Evolutionary conservation across 1,140 invertebrate species (phyloP).

Genomic region (Heterodera schachtii): DNA sequence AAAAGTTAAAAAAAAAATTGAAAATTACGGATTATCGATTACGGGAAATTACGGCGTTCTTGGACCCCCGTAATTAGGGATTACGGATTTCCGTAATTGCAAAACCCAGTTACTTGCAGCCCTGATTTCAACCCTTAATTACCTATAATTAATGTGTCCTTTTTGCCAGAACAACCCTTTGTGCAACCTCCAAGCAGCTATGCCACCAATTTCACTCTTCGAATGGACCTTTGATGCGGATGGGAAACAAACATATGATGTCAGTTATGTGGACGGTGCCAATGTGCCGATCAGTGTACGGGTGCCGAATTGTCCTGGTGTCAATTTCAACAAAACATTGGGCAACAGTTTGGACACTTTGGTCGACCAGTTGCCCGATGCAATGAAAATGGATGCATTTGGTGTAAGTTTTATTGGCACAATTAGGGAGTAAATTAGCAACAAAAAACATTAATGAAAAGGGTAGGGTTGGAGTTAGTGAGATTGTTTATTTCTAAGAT

Average conservation of each 20-base stretch:
- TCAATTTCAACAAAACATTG: neutral
- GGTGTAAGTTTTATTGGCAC: neutral
- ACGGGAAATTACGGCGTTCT: too few relatives aligned
- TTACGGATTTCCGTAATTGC: too few relatives aligned
- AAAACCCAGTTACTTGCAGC: too few relatives aligned
- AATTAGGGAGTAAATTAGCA: too few relatives aligned
- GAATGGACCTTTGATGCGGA: neutral
- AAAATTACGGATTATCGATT: too few relatives aligned
- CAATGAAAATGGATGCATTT: neutral
- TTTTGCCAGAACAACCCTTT: neutral
- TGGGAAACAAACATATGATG: slow-evolving; percentile 8
- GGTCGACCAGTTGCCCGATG: neutral
- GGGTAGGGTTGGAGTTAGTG: too few relatives aligned
- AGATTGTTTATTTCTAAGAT: too few relatives aligned
- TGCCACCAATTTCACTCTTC: neutral
- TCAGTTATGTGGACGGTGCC: slow-evolving; percentile 27
- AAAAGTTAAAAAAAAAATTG: too few relatives aligned
- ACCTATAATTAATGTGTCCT: too few relatives aligned
- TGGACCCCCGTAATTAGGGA: too few relatives aligned
- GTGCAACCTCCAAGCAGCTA: neutral
- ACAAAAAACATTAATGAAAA: too few relatives aligned
- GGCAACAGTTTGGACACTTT: neutral
- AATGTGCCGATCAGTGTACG: slow-evolving; percentile 14
- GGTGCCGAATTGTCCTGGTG: neutral
- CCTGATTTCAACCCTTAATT: too few relatives aligned